A percentile compares a stretch with the other conserved stretches of the same genome.
Evolutionary conservation across 1,140 invertebrate species (phyloP).

Genomic region (Apis laboriosa): DNA sequence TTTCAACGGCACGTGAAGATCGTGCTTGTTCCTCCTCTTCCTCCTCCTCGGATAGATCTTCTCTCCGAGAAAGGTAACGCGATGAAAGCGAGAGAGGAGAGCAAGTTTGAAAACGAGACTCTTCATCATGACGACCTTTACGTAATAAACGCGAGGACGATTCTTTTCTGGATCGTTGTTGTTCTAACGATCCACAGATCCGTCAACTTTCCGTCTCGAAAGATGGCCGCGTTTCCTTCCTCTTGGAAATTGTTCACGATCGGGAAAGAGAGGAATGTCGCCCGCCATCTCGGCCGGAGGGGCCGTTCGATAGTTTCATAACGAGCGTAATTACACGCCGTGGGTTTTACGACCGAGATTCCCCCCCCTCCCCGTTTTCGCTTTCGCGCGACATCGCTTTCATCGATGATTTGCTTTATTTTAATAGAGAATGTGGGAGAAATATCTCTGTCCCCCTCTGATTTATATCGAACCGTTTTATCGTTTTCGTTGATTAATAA

Average conservation of each 20-base stretch:
- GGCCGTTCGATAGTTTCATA: constrained; percentile 20
- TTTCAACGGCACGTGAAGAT: background rate
- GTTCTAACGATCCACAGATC: constrained; percentile 42
- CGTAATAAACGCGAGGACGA: constrained; percentile 60
- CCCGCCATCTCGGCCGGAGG: background rate
- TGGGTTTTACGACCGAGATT: background rate
- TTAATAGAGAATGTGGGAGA: too few species aligned
- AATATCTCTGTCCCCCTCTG: too few species aligned
- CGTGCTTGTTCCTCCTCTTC: background rate
- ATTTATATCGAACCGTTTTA: too few species aligned
- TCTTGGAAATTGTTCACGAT: constrained; percentile 4
- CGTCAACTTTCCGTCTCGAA: constrained; percentile 67
- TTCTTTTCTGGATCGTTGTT: constrained; percentile 38
- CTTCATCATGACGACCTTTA: constrained; percentile 73
- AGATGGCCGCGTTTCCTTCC: too few species aligned
- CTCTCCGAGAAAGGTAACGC: constrained; percentile 28
- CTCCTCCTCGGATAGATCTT: background rate
- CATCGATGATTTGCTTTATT: background rate
- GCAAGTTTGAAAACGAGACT: constrained; percentile 54
- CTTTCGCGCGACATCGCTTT: background rate
- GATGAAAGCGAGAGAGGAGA: constrained; percentile 54
- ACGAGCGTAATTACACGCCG: constrained; percentile 13
- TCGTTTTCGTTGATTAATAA: too few species aligned
- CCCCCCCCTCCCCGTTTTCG: background rate
- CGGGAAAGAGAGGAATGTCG: constrained; percentile 26